Percentiles rank a stretch among this genome's conserved stretches.
phyloP scores from a whole-genome alignment of 2,888 invertebrate genomes.

The Phaedon cochleariae region DNA sequence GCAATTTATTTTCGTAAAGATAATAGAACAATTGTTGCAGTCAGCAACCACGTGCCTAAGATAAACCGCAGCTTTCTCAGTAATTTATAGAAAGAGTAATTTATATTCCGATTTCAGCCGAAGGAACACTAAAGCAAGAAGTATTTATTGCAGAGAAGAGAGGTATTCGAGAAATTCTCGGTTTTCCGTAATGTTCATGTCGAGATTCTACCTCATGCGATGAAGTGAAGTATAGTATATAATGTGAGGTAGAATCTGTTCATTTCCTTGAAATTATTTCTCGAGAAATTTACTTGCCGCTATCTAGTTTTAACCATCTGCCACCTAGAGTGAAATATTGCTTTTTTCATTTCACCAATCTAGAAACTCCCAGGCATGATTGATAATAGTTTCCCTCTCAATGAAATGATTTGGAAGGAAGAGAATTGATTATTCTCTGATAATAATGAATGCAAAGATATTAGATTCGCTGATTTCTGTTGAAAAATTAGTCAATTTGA shows the following conservation, averaged over 20 bases:
- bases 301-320: not conserved
- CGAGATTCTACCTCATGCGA: not conserved
- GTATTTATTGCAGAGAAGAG: constrained; percentile 29
- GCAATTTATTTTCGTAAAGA: constrained; percentile 31
- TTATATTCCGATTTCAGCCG: constrained; percentile 43
- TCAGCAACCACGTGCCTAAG: constrained; percentile 52
- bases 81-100: constrained; percentile 54
- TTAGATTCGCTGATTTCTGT: too few species aligned
- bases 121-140: constrained; percentile 28
- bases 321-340: not conserved
- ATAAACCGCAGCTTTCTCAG: constrained; percentile 52
- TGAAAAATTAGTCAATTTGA: too few species aligned
- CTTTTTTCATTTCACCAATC: not conserved
- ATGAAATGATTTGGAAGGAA: too few species aligned
- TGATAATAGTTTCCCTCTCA: not conserved
- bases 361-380: not conserved
- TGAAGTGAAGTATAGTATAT: not conserved
- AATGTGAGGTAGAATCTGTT: not conserved
- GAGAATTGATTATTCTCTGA: too few species aligned
- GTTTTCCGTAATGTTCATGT: constrained; percentile 21
- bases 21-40: constrained; percentile 58
- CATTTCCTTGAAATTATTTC: not conserved
- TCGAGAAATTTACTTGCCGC: not conserved
- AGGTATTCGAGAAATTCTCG: constrained; percentile 18
- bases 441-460: too few species aligned